Conservation (phyloP, 2,797 vertebrate genomes). For the Pangasius mekongensis region DNA sequence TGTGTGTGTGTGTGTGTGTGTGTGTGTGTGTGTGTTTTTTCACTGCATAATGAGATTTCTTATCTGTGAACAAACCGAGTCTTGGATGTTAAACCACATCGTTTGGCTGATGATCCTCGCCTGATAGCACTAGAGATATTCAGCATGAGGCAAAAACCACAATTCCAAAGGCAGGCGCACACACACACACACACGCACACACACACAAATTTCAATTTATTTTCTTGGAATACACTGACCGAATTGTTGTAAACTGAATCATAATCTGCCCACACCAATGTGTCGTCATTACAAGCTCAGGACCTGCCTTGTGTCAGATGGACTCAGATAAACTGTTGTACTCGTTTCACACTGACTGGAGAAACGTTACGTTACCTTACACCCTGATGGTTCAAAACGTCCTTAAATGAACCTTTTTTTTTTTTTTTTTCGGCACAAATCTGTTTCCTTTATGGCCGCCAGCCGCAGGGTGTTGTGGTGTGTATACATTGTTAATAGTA, state of each 20-base stretch:
- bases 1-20: neutral
- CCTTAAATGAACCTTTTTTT: neutral
- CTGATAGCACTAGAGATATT: neutral
- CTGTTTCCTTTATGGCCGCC: neutral
- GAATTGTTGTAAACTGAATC: neutral
- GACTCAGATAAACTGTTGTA: neutral
- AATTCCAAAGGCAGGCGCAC: neutral
- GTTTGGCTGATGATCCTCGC: neutral
- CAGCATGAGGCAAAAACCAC: neutral
- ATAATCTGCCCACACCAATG: neutral
- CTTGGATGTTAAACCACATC: neutral
- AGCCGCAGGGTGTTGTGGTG: neutral
- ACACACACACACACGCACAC: neutral
- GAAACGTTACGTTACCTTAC: neutral
- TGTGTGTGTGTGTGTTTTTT: neutral
- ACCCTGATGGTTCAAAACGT: neutral
- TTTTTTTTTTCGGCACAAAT: neutral
- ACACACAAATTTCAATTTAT: neutral
- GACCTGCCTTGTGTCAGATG: neutral
- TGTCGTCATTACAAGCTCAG: neutral
- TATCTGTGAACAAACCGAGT: neutral
- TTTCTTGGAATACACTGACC: neutral
- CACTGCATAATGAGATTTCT: neutral
- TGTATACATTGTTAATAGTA: conserved; percentile 36
- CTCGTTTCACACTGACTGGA: neutral